Base-by-base conservation (phyloP, 2,113 vertebrate species). In the Dasyurus viverrinus region DNA sequence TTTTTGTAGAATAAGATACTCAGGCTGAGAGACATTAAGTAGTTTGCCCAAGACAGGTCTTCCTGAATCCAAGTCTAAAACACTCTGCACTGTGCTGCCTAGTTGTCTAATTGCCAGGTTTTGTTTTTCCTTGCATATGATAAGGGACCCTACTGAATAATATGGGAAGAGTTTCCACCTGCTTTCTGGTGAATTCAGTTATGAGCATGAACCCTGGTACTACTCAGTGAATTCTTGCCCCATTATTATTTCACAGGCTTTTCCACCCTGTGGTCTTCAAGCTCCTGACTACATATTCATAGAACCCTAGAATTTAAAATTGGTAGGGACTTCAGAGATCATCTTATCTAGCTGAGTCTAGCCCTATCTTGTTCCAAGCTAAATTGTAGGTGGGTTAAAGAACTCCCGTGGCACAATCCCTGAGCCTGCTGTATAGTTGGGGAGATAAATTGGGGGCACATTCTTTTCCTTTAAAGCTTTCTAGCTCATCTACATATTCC, bases 351-450 rank as follows among this genome's bases (percentile, higher is more conserved):
- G 4, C 36, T 14, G 19, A 76, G 36, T n/a, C 14, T 76, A 26
- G 60, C 14, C 36, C n/a, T 36, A n/a, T 76, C 60, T 76, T 76
- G 14, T 68, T 26, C 27, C 30, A 36, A 30, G 60, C 4, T 19
- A 36, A 8, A 23, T 19, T 23, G 36, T 42, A 84, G 68, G 19
- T 84, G 42, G 57, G 19, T 11, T 36, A 52, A 36, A 36, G n/a
- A 54, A 90, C 4, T 25, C 2, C 0, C 8, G 3, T 5, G 23
- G 47, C 27, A 16, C 0, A 0, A 24, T 50, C 19, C 92, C 4
- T 89, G 23, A 4, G 0, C 96, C 60, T 26, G 14, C 50, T 5
- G 2, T 25, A 54, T 24, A 24, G 50, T n/a, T 16, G 1, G 53
- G 6, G 55, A 12, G 46, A 3, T 47, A 16, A 68, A 48, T 8